These are phyloP conservation scores for Archips crataeganus DNA, from an alignment of 2,888 invertebrate genomes.

Conservation along the genomic window DNA sequence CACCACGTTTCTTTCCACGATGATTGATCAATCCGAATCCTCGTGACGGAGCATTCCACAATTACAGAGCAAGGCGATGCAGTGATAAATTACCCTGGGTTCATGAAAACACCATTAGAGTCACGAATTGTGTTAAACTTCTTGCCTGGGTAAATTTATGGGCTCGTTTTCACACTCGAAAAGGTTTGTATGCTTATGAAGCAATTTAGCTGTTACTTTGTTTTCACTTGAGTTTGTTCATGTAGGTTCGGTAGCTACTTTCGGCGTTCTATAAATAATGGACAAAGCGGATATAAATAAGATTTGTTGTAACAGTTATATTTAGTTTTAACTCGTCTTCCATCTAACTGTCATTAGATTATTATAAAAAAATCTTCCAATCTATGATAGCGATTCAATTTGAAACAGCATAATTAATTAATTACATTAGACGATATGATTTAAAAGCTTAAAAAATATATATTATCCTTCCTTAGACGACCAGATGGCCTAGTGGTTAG, in stretches of 20 bases:
- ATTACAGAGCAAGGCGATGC: constrained; percentile 48
- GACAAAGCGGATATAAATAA: too few relatives aligned
- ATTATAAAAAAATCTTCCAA: too few relatives aligned
- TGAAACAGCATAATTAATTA: too few relatives aligned
- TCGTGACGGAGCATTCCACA: constrained; percentile 45
- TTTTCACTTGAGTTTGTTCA: constrained; percentile 48
- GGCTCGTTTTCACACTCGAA: constrained; percentile 54
- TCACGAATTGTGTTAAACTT: constrained; percentile 76
- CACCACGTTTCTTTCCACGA: constrained; percentile 16
- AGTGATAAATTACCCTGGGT: constrained; percentile 65
- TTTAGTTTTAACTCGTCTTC: too few relatives aligned
- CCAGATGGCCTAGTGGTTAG: too few relatives aligned
- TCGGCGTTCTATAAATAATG: too few relatives aligned
- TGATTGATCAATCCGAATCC: constrained; percentile 39
- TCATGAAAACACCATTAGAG: constrained; percentile 65
- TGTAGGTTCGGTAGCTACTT: constrained; percentile 4
- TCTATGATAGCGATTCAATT: too few relatives aligned
- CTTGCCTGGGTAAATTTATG: constrained; percentile 70
- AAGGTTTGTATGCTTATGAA: constrained; percentile 44
- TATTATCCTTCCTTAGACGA: too few relatives aligned
- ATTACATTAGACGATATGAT: too few relatives aligned
- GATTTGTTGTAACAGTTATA: too few relatives aligned
- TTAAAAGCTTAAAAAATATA: too few relatives aligned
- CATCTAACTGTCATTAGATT: too few relatives aligned
- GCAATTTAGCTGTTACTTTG: constrained; percentile 41